Percentiles rank a stretch among this genome's conserved stretches.
These are phyloP conservation scores for Myotis vivesi DNA, from an alignment of 2,797 vertebrate species.

Conservation along the genomic window DNA sequence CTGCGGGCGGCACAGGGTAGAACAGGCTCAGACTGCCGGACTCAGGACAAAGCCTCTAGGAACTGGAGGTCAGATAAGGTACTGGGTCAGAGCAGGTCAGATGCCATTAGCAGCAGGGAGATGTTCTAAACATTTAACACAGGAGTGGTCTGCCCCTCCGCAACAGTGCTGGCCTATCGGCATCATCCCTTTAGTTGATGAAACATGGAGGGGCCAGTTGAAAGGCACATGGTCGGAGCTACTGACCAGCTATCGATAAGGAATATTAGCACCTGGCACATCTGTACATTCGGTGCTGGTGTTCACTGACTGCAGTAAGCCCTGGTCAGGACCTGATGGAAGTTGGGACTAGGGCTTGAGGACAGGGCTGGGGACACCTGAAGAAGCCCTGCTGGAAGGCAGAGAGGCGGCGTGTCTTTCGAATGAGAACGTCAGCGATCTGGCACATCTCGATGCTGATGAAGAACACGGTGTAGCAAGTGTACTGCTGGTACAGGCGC, in stretches of 20 bases:
- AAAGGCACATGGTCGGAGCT: not conserved
- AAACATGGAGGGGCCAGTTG: not conserved
- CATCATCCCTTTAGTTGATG: not conserved
- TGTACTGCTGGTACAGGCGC: conserved; percentile 91
- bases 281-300: not conserved
- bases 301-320: not conserved
- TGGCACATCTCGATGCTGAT: conserved; percentile 94
- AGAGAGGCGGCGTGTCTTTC: conserved; percentile 92
- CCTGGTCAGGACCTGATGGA: not conserved
- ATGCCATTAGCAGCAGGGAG: not conserved
- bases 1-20: conserved; percentile 69
- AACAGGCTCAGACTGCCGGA: not conserved
- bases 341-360: not conserved
- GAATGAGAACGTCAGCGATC: conserved; percentile 92
- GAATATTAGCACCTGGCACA: not conserved
- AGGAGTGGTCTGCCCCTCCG: not conserved
- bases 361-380: conserved; percentile 81
- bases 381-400: conserved; percentile 92
- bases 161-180: not conserved
- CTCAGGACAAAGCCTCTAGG: not conserved
- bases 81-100: not conserved
- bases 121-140: not conserved
- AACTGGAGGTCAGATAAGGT: not conserved
- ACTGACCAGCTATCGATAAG: not conserved
- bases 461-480: conserved; percentile 93